Evolutionary conservation across 2,888 invertebrate species (phyloP), one percentile per base, ranked within the genome.

Genomic region (Megastigmus dorsalis): DNA sequence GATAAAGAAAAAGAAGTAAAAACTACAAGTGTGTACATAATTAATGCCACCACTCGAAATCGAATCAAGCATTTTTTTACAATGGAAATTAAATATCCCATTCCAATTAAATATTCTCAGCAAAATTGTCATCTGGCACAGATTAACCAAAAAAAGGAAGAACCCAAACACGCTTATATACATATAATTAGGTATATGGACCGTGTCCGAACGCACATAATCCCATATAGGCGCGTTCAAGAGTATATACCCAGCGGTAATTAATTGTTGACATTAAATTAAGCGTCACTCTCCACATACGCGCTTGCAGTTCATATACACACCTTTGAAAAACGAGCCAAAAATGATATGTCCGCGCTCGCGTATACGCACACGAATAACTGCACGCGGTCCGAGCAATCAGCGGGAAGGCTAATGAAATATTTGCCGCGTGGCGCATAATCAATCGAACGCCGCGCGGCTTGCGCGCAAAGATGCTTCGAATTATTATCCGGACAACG

Each of bases 361-460:
- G 33, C 41, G 18, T 13, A n/a, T n/a, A n/a, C n/a, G n/a, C n/a
- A n/a, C n/a, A n/a, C n/a, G n/a, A n/a, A n/a, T n/a, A n/a, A n/a
- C n/a, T n/a, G 45, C 43, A 18, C 28, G 52, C 50, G 23, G 13
- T 15, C 20, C 9, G 26, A 10, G 20, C 36, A 65, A 54, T 66
- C 30, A 30, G 15, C 43, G 20, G 54, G 41, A 66, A 54, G 30
- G 43, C 43, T 54, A 66, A 66, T 43, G 41, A 43, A 54, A 54
- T 13, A 54, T 43, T 54, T 26, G 36, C 30, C n/a, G 9, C n/a
- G 43, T 28, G n/a, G 7, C 15, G 41, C 28, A 66, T 43, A 54
- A 20, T 30, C 63, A 26, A 38, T 30, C 13, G 45, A 2, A 30
- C n/a, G 30, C 15, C 10, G 7, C 10, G n/a, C 52, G 23, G 15